Evolutionary conservation across 2,113 vertebrate species (phyloP).

Genomic region (Tyrannus savana): DNA sequence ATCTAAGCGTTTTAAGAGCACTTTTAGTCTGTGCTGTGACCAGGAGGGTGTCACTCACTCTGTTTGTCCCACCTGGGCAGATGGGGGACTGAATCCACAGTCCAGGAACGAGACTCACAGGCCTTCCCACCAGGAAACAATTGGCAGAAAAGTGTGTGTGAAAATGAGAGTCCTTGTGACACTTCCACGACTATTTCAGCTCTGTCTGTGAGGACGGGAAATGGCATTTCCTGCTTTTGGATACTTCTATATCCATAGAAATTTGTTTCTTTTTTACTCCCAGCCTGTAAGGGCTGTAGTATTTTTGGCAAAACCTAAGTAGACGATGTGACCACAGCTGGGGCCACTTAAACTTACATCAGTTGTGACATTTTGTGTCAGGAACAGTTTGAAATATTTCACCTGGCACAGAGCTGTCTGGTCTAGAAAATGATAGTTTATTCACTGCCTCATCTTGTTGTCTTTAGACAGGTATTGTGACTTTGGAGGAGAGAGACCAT

Average conservation of each 20-base stretch:
- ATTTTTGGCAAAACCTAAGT: constrained; percentile 2
- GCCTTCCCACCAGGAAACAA: background rate
- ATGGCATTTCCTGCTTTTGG: background rate
- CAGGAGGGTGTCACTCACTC: background rate
- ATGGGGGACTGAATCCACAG: background rate
- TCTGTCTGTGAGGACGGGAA: accelerated
- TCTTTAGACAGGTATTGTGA: constrained; percentile 49
- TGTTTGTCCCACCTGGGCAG: background rate
- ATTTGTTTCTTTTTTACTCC: background rate
- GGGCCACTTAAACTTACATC: constrained; percentile 62
- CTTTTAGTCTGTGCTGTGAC: background rate
- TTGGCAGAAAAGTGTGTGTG: background rate
- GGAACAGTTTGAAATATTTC: constrained; percentile 59
- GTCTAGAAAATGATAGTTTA: constrained; percentile 66
- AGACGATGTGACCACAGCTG: background rate
- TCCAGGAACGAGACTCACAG: accelerated
- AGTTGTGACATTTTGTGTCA: constrained; percentile 61
- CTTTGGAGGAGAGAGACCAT: constrained; percentile 50
- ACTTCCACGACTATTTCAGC: background rate
- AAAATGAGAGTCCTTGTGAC: background rate
- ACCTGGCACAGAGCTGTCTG: constrained; percentile 60
- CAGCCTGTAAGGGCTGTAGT: background rate
- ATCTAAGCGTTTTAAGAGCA: background rate
- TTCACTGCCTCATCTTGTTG: constrained; percentile 56
- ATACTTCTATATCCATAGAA: background rate